Evolutionary conservation across 2,888 invertebrate genomes (phyloP), one percentile per base, ranked within the genome.

Genomic region (Podabrus alpinus): DNA sequence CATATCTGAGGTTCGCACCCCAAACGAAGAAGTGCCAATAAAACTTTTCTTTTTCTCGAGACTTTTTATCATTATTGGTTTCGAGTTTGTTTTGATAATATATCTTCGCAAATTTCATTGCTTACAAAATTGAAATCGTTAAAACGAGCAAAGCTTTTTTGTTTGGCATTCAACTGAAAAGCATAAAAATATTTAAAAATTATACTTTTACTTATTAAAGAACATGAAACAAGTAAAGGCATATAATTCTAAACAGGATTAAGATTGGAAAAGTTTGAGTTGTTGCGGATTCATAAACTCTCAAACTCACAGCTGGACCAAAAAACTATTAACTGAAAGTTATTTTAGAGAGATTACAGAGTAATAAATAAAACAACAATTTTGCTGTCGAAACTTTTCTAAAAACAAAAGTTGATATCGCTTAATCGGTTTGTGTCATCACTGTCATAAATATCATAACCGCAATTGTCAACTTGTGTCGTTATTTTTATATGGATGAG

Each of bases 311-410:
- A 76, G 76, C 76, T 76, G 73, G 78, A 78, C 76, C 77, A 75
- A 81, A 82, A 64, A 82, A 82, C 82, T 82, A 81, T 81, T 79
- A 82, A 79, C 81, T 72, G 77, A 77, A 81, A 83, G 81, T 84
- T 82, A 82, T 81, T 82, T 80, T 80, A 78, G 77, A 80, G 79
- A 83, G 83, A 83, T 83, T 83, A 83, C 79, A 66, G 78, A 74
- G 83, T 82, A 83, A 83, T 83, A 84, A 84, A 84, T 84, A 84
- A 84, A 82, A 84, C 83, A 82, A 81, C 81, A 83, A 83, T 84
- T 82, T 81, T 78, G 75, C 77, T 83, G 83, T 83, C 82, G 83
- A 83, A 84, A 85, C 80, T 83, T 85, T 82, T 72, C 69, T 74
- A 69, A 79, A 81, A 82, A 83, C 82, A 82, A 83, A 83, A 84